These are phyloP conservation scores for Myiothlypis chrysogaster DNA, from an alignment of 2,797 vertebrate genomes.

Conservation along the genomic window DNA sequence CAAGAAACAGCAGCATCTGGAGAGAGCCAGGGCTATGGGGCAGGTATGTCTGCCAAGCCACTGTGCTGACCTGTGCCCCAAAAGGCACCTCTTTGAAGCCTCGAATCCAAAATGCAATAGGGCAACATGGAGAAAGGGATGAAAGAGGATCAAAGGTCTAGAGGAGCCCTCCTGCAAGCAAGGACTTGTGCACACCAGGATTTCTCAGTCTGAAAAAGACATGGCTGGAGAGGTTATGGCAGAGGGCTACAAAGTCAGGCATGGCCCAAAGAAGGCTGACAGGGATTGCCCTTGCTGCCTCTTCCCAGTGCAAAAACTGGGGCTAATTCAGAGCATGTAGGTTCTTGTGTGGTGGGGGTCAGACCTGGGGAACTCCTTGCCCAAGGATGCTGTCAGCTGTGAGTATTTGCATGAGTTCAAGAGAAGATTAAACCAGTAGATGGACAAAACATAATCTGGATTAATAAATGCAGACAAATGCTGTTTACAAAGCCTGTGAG, in stretches of 20 bases:
- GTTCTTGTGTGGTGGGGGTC: rapidly evolving
- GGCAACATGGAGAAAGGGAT: neutral
- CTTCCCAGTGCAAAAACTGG: neutral
- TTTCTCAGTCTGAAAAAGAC: neutral
- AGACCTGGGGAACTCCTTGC: neutral
- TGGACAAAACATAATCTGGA: neutral
- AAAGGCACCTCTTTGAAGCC: neutral
- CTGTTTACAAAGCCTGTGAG: neutral
- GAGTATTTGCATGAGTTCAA: neutral
- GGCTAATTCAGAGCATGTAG: neutral
- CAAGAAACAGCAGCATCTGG: slow-evolving; percentile 1
- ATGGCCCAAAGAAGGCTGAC: neutral
- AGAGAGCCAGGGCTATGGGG: neutral
- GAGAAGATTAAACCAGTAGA: neutral
- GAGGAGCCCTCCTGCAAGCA: neutral
- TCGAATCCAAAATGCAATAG: neutral
- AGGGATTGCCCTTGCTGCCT: neutral
- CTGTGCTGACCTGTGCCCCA: neutral
- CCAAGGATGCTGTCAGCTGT: neutral
- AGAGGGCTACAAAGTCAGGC: neutral
- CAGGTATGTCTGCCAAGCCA: neutral
- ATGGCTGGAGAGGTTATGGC: neutral
- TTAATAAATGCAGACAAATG: neutral
- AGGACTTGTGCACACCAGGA: neutral
- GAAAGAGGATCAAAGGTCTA: slow-evolving; percentile 24